Percentiles rank a stretch among this genome's conserved stretches.
Conservation (phyloP, 2,888 invertebrate species). For the Chymomyza procnemis region DNA sequence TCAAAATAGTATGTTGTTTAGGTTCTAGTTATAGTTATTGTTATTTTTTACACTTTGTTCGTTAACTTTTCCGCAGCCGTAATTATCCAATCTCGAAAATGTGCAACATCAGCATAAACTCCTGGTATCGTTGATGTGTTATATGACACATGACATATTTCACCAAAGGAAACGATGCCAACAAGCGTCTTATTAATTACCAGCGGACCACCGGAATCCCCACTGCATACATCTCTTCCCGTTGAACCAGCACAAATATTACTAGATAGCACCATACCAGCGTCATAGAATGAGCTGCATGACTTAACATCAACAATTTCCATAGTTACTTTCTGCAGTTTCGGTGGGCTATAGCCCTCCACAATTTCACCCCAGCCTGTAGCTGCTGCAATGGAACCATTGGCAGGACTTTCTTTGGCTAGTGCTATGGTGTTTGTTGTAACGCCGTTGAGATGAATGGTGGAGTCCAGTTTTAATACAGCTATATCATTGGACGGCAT, state of each 20-base stretch:
- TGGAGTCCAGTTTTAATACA: slow-evolving; percentile 66
- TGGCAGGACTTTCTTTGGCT: slow-evolving; percentile 46
- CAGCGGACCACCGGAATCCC: slow-evolving; percentile 75
- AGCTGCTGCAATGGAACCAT: slow-evolving; percentile 56
- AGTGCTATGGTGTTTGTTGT: slow-evolving; percentile 51
- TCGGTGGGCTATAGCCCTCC: slow-evolving; percentile 16
- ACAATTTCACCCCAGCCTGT: slow-evolving; percentile 71
- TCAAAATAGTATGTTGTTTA: no score
- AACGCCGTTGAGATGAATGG: slow-evolving; percentile 37
- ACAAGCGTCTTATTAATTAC: slow-evolving; percentile 52
- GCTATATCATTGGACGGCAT: slow-evolving; percentile 76
- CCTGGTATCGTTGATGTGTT: slow-evolving; percentile 63
- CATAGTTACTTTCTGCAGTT: slow-evolving; percentile 45
- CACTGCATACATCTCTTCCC: slow-evolving; percentile 69
- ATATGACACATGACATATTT: no score
- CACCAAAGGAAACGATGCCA: slow-evolving; percentile 74
- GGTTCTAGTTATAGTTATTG: no score
- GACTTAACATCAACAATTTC: slow-evolving; percentile 37
- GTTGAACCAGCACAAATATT: slow-evolving; percentile 66
- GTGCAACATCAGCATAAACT: slow-evolving; percentile 68
- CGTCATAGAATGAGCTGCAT: slow-evolving; percentile 79
- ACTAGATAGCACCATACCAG: slow-evolving; percentile 22
- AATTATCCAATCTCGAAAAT: slow-evolving; percentile 49
- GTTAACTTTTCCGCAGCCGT: neutral
- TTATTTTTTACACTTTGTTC: no score